Base-by-base conservation (phyloP, 2,888 invertebrate species). In the Noctua janthe region DNA sequence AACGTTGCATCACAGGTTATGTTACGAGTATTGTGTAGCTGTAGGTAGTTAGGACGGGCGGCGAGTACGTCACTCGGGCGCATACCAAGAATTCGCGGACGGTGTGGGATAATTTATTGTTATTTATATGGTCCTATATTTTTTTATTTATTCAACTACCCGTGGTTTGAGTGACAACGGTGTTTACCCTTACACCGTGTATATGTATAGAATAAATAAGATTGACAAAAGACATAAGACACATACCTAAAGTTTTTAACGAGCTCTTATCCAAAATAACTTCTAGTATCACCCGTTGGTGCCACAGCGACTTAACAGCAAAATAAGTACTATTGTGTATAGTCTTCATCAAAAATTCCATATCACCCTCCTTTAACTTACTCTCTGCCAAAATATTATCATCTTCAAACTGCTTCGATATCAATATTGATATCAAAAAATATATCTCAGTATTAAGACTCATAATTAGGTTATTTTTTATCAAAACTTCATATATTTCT, bases 291-390 rank as follows among this genome's bases (percentile, higher is more conserved):
- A 95, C 92, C 66, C 96, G 94, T 87, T 98, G 97, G 49, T 97
- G 95, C 92, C 97, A 97, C 51, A 99, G 94, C 1, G 98, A 97
- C 79, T 97, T 97, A 0, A 97, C 95, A 43, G 98, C 98, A 95
- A 99, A 99, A 95, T 98, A 99, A 6, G 98, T 97, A 89, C 98
- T 98, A 92, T 99, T 98, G 85, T 98, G 97, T 76, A 97, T 94
- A 13, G 94, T 95, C 84, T 96, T 96, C 20, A 98, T 88, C 72
- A 97, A 88, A 91, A 89, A 93, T 35, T 94, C 92, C 62, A 92
- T 76, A 81, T 94, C 90, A 29, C 87, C 87, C 5, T 90, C 92
- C 10, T 91, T 91, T 2, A 95, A 76, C 51, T 93, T 93, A 3
- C 84, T 85, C 81, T 95, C 94, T 0, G 90, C 90, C 0, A 84